These are phyloP conservation scores for Myiozetetes cayanensis DNA, from an alignment of 2,113 vertebrate genomes.

Conservation along the genomic window DNA sequence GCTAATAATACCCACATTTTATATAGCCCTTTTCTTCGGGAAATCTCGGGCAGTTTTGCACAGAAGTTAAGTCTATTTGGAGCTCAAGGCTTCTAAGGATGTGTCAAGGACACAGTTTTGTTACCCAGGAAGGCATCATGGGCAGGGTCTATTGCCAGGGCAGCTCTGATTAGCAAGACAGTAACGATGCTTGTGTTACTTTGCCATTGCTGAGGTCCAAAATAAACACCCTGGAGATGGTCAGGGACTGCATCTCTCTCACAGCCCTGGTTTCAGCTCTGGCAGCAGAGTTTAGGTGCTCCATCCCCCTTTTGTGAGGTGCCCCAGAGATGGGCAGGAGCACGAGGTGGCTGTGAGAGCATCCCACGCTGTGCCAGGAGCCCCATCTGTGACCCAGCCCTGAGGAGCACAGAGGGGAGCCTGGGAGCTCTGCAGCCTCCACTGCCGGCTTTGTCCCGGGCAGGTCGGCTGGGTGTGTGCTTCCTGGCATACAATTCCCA, in stretches of 20 bases:
- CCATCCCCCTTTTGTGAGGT: accelerated
- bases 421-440: neutral
- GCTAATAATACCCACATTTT: neutral
- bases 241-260: neutral
- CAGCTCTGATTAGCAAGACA: neutral
- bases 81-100: conserved; percentile 35
- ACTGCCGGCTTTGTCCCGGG: conserved; percentile 18
- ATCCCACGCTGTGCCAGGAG: neutral
- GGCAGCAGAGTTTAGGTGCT: neutral
- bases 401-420: neutral
- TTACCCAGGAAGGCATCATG: neutral
- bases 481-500: conserved; percentile 72
- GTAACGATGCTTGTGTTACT: neutral
- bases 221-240: neutral
- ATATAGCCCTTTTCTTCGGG: neutral
- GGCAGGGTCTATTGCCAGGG: neutral
- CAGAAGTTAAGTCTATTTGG: conserved; percentile 28
- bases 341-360: neutral
- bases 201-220: neutral
- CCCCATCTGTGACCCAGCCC: neutral
- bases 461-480: conserved; percentile 57
- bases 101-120: conserved; percentile 37
- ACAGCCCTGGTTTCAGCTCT: neutral
- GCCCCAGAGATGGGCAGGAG: neutral
- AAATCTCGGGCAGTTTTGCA: neutral